Base-by-base conservation (phyloP, 2,113 vertebrate genomes). In the Diphyllodes magnificus region DNA sequence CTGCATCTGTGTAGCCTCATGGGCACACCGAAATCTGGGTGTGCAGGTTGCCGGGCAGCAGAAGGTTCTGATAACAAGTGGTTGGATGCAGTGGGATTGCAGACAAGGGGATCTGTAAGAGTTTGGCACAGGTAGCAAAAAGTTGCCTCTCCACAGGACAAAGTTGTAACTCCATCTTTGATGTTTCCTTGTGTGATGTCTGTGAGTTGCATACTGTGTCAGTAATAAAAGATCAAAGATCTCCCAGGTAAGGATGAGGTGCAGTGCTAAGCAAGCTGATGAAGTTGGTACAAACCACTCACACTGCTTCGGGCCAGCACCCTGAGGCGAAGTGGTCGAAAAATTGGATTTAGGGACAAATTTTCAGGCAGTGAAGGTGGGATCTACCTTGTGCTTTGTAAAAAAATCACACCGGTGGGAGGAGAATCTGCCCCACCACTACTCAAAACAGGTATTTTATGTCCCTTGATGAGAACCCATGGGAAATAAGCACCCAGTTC, bases 151-250 rank as follows among this genome's bases (percentile, higher is more conserved):
- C 92, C 37, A 39, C 50, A 78, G 92, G 86, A 66, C 66, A 40
- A 72, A 21, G 7, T 28, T 85, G 22, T 49, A 42, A 12, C 35
- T 78, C 66, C 9, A 61, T 30, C 82, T 93, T 92, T 73, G 71
- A 72, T 77, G 64, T 87, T 73, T 21, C 42, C 54, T 50, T 72
- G 42, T 93, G 92, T 93, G 78, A 94, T 90, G 88, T 60, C 82
- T 14, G 31, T 10, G 56, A 89, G 85, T 64, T 80, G 68, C 64
- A 3, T 27, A 56, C 53, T 20, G 4, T 57, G 37, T 92, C 70
- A 82, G 76, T 49, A 83, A 91, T 93, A 82, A 85, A 94, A 96
- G 86, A 88, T 88, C 47, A 80, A 82, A 94, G 56, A n/a, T 83
- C 18, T 92, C 31, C 11, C 56, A 56, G 83, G 68, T 69, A 87